Conservation (phyloP, 2,797 vertebrate species). For the Rhabdophis nuchalis region DNA sequence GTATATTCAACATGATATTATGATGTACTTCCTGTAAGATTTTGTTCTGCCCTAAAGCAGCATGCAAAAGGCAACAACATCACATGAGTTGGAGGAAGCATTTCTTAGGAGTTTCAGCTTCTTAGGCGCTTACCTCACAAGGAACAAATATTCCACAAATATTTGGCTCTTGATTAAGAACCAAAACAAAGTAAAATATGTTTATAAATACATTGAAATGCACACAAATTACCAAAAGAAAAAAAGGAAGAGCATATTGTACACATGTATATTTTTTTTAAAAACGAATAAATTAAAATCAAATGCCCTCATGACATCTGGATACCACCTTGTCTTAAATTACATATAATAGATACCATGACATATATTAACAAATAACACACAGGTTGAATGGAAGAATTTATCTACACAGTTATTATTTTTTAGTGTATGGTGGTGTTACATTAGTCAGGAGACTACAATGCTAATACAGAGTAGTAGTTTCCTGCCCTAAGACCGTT, state of each 20-base stretch:
- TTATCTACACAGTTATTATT: background rate
- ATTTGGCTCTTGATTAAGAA: constrained; percentile 58
- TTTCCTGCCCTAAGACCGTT: no score
- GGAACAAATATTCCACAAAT: constrained; percentile 77
- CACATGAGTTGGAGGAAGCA: constrained; percentile 63
- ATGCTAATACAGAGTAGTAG: no score
- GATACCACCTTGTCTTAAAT: constrained; percentile 13
- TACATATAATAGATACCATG: constrained; percentile 28
- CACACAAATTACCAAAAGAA: constrained; percentile 65
- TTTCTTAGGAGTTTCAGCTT: constrained; percentile 61
- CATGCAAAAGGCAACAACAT: constrained; percentile 63
- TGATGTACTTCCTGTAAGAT: background rate
- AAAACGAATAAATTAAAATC: constrained; percentile 50
- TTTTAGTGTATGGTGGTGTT: background rate
- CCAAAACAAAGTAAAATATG: constrained; percentile 72
- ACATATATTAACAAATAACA: constrained; percentile 29
- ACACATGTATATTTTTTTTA: constrained; percentile 55
- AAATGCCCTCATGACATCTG: constrained; percentile 37
- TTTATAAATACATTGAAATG: constrained; percentile 70
- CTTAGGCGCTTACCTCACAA: constrained; percentile 80
- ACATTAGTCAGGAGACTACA: no score
- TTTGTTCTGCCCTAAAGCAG: background rate
- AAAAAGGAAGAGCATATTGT: constrained; percentile 46
- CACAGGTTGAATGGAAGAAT: background rate
- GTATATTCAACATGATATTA: background rate